Base-by-base conservation (phyloP, 2,113 vertebrate species). In the Nannospalax galili region DNA sequence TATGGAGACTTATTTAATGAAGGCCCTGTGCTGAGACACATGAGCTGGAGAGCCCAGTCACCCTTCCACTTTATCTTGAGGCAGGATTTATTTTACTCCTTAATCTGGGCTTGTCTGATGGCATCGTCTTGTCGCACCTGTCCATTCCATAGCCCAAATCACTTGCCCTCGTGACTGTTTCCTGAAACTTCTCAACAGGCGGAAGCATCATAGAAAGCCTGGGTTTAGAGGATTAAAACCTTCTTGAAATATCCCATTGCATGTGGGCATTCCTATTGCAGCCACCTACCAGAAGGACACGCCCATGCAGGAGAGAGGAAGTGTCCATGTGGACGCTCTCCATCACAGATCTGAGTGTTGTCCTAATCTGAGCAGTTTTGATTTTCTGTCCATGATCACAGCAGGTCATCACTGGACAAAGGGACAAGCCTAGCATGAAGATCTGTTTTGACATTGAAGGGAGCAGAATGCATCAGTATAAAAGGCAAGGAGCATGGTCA, bases 11-110 rank as follows among this genome's bases (percentile, higher is more conserved):
- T 65, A 74, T 91, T 96, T 65, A 32, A 64, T 75, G 86, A 96
- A 88, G 79, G 42, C 4, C 30, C 56, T 77, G 60, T 84, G 87
- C 82, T 65, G 42, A 45, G 80, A 96, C 91, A n/a, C 15, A 48
- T 0, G 0, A 84, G 92, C 14, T 35, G 24, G 52, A 73, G 84
- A 93, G 17, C 24, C 42, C 45, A 48, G 84, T 35, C 16, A 7
- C 2, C 58, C 65, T 88, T 80, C 64, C 20, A 35, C 62, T 94
- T 97, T 88, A 37, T 95, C 88, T 91, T 20, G 28, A 92, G 78
- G 62, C 0, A 0, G 82, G 95, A 86, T 81, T 52, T 73, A 70
- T 91, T 97, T 97, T 62, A 60, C 6, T 16, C 75, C 92, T 70
- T 69, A 52, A 72, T 84, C 48, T 52, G 82, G 79, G 64, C 28